Base-by-base conservation (phyloP, 2,113 vertebrate genomes). In the Takifugu flavidus region DNA sequence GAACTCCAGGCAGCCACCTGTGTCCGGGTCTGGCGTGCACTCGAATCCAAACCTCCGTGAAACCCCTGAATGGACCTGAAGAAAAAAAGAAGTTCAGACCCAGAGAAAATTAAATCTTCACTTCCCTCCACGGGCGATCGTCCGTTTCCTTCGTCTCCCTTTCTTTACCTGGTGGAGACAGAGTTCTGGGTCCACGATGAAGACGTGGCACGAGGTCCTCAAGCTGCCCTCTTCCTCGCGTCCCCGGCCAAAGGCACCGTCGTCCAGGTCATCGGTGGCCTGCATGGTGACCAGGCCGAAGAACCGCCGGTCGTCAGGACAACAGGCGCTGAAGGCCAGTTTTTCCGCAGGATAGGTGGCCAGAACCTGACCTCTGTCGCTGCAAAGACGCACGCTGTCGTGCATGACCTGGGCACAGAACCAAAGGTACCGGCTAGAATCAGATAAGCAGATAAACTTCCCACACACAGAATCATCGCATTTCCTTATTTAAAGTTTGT, bases 231-330 rank as follows among this genome's bases (percentile, higher is more conserved):
- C 94, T 1, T 95, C 93, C 11, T 95, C 94, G 29, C 80, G 88
- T 2, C 88, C 90, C 50, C 90, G 83, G 67, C 85, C 88, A 25
- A 87, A 82, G 52, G 88, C 86, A 62, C 78, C 79, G 3, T 89
- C 86, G 0, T 92, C 93, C 0, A 93, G 85, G 10, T 93, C 94
- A 0, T 95, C 94, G 0, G 85, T 83, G 25, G 89, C 92, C 80
- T 99, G 97, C 96, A 98, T 96, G 4, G 96, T 98, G 69, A 99
- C 97, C 13, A 99, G 84, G 8, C 97, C 97, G 1, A 99, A 98
- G 82, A 98, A 94, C 2, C 96, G 88, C 1, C 95, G 89, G 43
- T 99, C 97, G 0, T 98, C 96, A 0, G 96, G 97, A 59, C 97
- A 98, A 52, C 96, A 93, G 0, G 97, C 97, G 2, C 96, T 99